These are phyloP conservation scores for Leptonema lineaticorne DNA, from an alignment of 1,140 invertebrate species.

Conservation along the genomic window DNA sequence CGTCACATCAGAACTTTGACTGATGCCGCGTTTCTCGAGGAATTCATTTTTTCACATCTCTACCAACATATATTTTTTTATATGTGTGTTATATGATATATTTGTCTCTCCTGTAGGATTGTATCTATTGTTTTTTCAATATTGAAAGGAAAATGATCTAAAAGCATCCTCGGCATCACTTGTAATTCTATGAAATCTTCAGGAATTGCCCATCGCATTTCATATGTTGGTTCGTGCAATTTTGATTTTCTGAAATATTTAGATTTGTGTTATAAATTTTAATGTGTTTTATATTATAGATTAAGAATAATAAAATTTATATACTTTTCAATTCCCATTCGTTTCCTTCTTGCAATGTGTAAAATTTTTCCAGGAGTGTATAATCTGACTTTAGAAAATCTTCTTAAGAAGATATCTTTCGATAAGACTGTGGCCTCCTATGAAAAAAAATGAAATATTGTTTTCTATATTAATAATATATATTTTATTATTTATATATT, in stretches of 20 bases:
- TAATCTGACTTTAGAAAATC: conserved; percentile 67
- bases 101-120: conserved; percentile 58
- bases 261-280: conserved; percentile 10
- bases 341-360: conserved; percentile 68
- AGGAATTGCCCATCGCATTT: conserved; percentile 73
- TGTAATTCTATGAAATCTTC: conserved; percentile 74
- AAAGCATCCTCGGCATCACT: conserved; percentile 74
- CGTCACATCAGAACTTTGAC: conserved; percentile 17
- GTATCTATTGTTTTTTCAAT: conserved; percentile 66
- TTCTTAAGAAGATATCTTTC: conserved; percentile 64
- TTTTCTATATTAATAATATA: no score
- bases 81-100: conserved; percentile 51
- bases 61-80: conserved; percentile 40
- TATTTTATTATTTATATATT: no score
- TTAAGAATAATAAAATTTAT: conserved; percentile 31
- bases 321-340: conserved; percentile 65
- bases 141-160: conserved; percentile 74
- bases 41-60: neutral
- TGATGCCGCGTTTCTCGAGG: neutral
- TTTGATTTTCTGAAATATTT: conserved; percentile 57
- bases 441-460: no score
- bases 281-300: conserved; percentile 1
- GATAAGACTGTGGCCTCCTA: conserved; percentile 67
- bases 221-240: conserved; percentile 62
- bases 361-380: conserved; percentile 73